A percentile compares a stretch with the other conserved stretches of the same genome.
phyloP scores from a whole-genome alignment of 2,113 vertebrate species.

The Platichthys stellatus region DNA sequence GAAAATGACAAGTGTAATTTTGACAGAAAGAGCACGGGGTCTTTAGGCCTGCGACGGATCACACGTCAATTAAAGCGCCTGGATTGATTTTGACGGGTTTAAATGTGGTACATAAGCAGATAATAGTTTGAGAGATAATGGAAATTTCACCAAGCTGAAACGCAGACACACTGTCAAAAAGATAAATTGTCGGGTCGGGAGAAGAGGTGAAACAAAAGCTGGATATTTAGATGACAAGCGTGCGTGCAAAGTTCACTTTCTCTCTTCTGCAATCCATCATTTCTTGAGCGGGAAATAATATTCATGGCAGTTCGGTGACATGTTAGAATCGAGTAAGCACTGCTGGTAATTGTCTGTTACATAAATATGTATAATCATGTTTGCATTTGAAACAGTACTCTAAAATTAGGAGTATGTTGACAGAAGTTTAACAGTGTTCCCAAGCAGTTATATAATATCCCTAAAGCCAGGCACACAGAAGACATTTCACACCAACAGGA shows the following conservation, averaged over 20 bases:
- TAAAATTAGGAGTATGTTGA: conserved; percentile 2
- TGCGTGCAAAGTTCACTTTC: conserved; percentile 64
- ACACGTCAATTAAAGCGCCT: conserved; percentile 76
- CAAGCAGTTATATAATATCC: conserved; percentile 8
- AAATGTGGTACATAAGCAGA: conserved; percentile 74
- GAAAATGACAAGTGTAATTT: conserved; percentile 83
- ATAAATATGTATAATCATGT: conserved; percentile 2
- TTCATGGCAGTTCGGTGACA: not conserved
- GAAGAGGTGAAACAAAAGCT: conserved; percentile 54
- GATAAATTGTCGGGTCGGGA: conserved; percentile 80
- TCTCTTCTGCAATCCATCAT: conserved; percentile 74
- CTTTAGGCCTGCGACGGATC: conserved; percentile 59
- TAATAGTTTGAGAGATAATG: conserved; percentile 78
- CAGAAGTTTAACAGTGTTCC: not conserved
- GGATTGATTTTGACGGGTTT: conserved; percentile 80
- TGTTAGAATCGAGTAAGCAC: conserved; percentile 22
- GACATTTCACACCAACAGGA: not conserved
- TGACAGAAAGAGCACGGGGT: conserved; percentile 66
- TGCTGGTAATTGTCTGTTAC: conserved; percentile 16
- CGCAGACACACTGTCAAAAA: conserved; percentile 76
- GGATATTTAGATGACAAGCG: conserved; percentile 71
- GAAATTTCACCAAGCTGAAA: conserved; percentile 60
- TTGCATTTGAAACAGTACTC: not conserved
- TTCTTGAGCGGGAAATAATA: conserved; percentile 23
- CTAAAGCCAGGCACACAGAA: conserved; percentile 14